Evolutionary conservation across 2,888 invertebrate genomes (phyloP).

Genomic region (Candidula unifasciata): DNA sequence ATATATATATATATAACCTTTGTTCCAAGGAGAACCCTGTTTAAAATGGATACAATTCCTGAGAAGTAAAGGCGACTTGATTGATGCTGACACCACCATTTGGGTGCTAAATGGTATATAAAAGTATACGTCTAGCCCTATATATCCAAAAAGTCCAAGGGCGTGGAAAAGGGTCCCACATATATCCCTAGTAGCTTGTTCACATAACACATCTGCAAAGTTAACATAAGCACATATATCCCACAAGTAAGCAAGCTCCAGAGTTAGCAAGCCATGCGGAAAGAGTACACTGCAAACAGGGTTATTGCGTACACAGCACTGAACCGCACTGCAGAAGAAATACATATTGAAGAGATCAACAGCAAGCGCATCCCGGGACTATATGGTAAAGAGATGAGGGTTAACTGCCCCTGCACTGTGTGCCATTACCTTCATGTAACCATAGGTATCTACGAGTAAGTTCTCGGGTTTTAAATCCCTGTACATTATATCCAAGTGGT

Average conservation of each 20-base stretch:
- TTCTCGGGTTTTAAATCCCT: conserved; percentile 99
- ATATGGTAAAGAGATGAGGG: conserved; percentile 31
- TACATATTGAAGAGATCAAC: conserved; percentile 1
- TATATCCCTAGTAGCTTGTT: too few species aligned
- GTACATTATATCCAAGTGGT: conserved; percentile 99
- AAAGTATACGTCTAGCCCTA: too few species aligned
- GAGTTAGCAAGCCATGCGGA: not conserved
- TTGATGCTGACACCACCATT: too few species aligned
- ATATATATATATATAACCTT: too few species aligned
- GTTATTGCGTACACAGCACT: not conserved
- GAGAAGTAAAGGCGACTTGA: too few species aligned
- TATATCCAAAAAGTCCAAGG: too few species aligned
- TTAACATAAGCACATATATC: not conserved
- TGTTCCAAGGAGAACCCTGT: too few species aligned
- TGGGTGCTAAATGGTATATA: too few species aligned
- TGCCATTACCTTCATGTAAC: conserved; percentile 85
- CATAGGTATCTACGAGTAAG: conserved; percentile 92
- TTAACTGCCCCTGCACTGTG: not conserved
- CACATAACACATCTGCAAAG: too few species aligned
- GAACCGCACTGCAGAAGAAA: conserved; percentile 20
- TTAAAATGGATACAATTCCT: too few species aligned
- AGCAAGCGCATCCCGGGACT: conserved; percentile 33
- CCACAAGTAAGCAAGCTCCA: conserved; percentile 23
- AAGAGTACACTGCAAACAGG: not conserved
- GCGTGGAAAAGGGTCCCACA: too few species aligned